Percentiles rank a stretch among this genome's conserved stretches.
Conservation (phyloP, 92 coral and sea anemone species). For the Siderastrea radians region DNA sequence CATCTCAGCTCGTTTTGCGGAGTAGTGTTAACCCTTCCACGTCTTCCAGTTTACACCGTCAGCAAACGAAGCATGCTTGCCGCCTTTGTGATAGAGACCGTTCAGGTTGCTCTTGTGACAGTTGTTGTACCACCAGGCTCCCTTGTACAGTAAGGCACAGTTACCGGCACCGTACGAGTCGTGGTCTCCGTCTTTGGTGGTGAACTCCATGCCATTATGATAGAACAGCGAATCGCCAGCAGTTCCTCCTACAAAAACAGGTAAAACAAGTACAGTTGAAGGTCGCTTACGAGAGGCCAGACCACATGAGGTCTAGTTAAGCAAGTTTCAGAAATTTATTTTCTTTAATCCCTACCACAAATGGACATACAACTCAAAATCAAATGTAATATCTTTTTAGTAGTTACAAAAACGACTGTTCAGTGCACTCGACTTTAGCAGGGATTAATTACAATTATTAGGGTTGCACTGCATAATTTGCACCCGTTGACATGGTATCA, state of each 20-base stretch:
- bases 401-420: no score
- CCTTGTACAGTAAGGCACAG: conserved; percentile 32
- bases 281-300: no score
- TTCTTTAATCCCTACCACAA: no score
- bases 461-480: no score
- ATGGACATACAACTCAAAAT: no score
- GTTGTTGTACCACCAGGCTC: conserved; percentile 66
- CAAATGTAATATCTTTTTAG: no score
- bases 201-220: conserved; percentile 25
- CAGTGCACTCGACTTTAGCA: no score
- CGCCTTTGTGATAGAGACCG: conserved; percentile 49
- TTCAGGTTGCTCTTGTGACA: conserved; percentile 60
- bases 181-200: conserved; percentile 55
- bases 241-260: conserved; percentile 31
- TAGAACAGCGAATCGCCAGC: conserved; percentile 48
- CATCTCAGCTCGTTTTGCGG: conserved; percentile 61
- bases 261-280: conserved; percentile 1
- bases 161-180: neutral
- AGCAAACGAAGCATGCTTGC: neutral
- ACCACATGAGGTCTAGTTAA: no score
- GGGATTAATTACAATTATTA: no score
- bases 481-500: no score
- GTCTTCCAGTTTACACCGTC: conserved; percentile 55
- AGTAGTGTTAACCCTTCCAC: conserved; percentile 45
- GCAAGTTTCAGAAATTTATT: no score